Evolutionary conservation across 2,113 vertebrate species (phyloP).

Genomic region (Anguilla rostrata): DNA sequence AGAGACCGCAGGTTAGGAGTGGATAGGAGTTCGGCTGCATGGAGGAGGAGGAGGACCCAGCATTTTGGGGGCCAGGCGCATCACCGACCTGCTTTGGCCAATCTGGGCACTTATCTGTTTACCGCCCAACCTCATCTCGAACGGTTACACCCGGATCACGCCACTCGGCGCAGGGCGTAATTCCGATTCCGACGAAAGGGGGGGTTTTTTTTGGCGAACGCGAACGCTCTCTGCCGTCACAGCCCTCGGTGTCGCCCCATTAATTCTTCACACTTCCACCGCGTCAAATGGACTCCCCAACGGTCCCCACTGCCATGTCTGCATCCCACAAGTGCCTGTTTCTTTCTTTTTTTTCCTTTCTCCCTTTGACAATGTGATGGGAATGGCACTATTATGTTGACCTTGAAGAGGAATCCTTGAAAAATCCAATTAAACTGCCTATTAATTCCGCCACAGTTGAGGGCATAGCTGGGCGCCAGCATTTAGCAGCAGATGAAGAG

Average conservation of each 20-base stretch:
- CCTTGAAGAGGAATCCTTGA: slow-evolving; percentile 29
- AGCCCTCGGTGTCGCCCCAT: slow-evolving; percentile 18
- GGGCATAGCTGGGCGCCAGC: slow-evolving; percentile 5
- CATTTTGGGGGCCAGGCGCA: not conserved
- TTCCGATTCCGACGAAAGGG: not conserved
- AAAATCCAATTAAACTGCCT: slow-evolving; percentile 35
- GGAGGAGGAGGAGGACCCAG: not conserved
- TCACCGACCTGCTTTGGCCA: not conserved
- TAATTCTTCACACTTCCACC: slow-evolving; percentile 22
- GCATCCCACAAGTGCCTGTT: slow-evolving; percentile 58
- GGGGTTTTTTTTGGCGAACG: not conserved
- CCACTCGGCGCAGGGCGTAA: not conserved
- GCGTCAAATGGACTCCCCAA: slow-evolving; percentile 33
- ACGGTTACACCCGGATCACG: not conserved
- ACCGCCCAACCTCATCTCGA: not conserved
- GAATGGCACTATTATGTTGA: slow-evolving; percentile 18
- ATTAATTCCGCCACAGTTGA: slow-evolving; percentile 20
- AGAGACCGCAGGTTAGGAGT: not conserved
- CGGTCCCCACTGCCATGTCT: slow-evolving; percentile 47
- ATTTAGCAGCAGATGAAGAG: slow-evolving; percentile 17
- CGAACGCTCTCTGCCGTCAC: not conserved
- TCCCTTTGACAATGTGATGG: slow-evolving; percentile 21
- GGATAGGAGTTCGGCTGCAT: not conserved
- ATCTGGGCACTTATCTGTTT: not conserved
- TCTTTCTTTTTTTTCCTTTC: slow-evolving; percentile 31